These are phyloP conservation scores for Telmatherina bonti DNA, from an alignment of 2,797 vertebrate genomes.

Conservation along the genomic window DNA sequence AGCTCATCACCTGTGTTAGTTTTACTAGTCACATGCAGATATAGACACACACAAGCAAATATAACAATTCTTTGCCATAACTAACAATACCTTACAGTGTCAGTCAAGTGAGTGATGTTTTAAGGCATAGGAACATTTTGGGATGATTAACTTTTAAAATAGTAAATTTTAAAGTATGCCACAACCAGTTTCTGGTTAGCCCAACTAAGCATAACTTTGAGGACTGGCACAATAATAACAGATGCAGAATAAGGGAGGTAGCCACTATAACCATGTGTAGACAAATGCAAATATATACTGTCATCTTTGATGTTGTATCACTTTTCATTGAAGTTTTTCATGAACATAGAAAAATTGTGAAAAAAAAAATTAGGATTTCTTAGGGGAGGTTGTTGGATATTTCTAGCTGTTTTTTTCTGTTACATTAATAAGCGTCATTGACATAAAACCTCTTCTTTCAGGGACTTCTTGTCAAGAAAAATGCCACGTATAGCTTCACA, in stretches of 20 bases:
- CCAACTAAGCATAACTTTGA: not conserved
- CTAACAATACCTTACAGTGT: not conserved
- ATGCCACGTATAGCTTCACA: too few species aligned
- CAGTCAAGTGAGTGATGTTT: conserved; percentile 14
- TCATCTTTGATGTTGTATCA: not conserved
- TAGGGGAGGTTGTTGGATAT: not conserved
- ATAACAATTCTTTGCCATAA: not conserved
- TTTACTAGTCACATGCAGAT: conserved; percentile 35
- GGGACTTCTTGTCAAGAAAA: too few species aligned
- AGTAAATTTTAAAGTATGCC: not conserved
- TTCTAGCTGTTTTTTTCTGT: too few species aligned
- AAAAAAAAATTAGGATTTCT: not conserved
- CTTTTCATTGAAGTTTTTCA: not conserved
- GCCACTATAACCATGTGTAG: not conserved
- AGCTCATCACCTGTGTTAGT: conserved; percentile 71
- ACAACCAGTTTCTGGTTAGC: not conserved
- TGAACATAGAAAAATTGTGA: not conserved
- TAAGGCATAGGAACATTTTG: not conserved
- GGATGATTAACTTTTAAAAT: not conserved
- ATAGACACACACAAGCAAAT: not conserved
- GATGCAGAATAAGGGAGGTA: not conserved
- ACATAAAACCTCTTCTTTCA: too few species aligned
- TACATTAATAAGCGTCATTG: too few species aligned
- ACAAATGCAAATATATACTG: not conserved
- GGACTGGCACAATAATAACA: not conserved